These are phyloP conservation scores for Bedellia somnulentella DNA, from an alignment of 2,888 invertebrate species.

Conservation along the genomic window DNA sequence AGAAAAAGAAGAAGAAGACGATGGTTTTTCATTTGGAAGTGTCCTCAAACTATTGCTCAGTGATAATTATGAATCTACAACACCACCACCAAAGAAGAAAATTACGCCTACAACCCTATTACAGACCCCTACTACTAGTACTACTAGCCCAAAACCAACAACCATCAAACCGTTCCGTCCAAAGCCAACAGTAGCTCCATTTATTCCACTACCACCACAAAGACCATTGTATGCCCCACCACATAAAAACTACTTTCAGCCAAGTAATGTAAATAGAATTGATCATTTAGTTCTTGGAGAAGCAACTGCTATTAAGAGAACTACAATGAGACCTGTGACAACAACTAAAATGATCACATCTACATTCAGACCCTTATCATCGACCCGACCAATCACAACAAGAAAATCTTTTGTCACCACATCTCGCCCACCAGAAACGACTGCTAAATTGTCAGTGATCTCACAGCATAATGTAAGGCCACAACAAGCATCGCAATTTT, in stretches of 20 bases:
- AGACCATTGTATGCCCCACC: constrained; percentile 19
- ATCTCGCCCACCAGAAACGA: constrained; percentile 11
- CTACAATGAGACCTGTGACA: constrained; percentile 15
- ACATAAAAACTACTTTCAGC: constrained; percentile 18
- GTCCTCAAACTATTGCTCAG: constrained; percentile 64
- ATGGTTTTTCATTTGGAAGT: constrained; percentile 63
- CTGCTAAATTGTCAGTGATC: no score
- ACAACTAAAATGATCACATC: not conserved
- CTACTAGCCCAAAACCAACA: not conserved
- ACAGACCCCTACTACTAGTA: not conserved
- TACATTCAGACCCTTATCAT: constrained; percentile 7
- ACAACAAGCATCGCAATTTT: no score
- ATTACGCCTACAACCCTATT: constrained; percentile 5
- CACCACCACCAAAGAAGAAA: constrained; percentile 15
- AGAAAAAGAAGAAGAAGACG: constrained; percentile 38
- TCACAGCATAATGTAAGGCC: no score
- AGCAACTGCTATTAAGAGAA: constrained; percentile 34
- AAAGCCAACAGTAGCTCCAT: constrained; percentile 18
- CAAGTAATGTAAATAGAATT: constrained; percentile 29
- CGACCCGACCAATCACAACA: constrained; percentile 14
- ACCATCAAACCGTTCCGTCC: constrained; percentile 14
- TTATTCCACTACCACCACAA: constrained; percentile 26
- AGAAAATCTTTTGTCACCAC: constrained; percentile 8
- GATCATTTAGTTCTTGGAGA: constrained; percentile 47
- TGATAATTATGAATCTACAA: constrained; percentile 38